Evolutionary conservation across 2,797 vertebrate species (phyloP).

Genomic region (Myotis pilosus): DNA sequence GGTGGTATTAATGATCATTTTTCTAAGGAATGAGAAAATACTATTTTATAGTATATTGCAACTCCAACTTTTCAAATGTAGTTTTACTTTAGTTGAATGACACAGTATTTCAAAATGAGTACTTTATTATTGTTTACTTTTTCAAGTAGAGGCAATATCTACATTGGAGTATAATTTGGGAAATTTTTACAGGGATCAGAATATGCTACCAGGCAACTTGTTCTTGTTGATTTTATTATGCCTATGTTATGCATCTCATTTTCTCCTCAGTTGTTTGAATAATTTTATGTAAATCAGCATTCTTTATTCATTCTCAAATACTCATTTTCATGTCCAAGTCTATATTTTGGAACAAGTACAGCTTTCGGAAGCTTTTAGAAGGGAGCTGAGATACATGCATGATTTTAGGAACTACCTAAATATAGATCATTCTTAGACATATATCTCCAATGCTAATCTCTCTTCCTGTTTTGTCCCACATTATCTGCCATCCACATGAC

Average conservation of each 20-base stretch:
- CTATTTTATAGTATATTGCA: conserved; percentile 14
- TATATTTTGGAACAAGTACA: conserved; percentile 60
- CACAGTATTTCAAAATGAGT: conserved; percentile 33
- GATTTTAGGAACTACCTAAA: conserved; percentile 53
- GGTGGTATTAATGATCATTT: neutral
- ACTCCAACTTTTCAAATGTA: conserved; percentile 37
- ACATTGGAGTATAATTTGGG: conserved; percentile 47
- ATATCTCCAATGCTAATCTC: neutral
- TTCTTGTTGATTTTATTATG: conserved; percentile 69
- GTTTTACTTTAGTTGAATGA: conserved; percentile 44
- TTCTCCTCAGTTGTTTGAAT: conserved; percentile 61
- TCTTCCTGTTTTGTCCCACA: neutral
- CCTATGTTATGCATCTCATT: conserved; percentile 57
- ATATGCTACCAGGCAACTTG: conserved; percentile 11
- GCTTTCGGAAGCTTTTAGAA: conserved; percentile 49
- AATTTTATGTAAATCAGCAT: conserved; percentile 63
- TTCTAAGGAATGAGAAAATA: conserved; percentile 16
- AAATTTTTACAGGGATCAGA: conserved; percentile 51
- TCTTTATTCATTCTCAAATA: conserved; percentile 59
- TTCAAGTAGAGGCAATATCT: conserved; percentile 46
- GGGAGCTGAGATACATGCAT: conserved; percentile 39
- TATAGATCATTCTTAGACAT: conserved; percentile 51
- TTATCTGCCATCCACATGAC: neutral
- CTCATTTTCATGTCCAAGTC: conserved; percentile 59
- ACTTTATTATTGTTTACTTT: conserved; percentile 53